Base-by-base conservation (phyloP, 2,888 invertebrate genomes). In the Drosophila anomelani region DNA sequence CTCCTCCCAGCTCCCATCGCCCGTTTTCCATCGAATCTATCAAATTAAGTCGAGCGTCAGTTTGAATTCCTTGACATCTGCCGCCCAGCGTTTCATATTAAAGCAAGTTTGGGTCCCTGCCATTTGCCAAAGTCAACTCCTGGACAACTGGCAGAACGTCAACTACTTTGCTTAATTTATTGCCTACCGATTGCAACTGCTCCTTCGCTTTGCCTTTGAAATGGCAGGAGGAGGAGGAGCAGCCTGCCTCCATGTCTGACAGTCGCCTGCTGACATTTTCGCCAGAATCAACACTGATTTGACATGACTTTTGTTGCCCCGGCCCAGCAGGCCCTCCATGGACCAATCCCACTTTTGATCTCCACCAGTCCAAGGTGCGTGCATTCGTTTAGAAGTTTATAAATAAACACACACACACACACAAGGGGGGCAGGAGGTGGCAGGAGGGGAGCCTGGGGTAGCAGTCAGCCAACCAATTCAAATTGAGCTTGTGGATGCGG, bases 261-360 rank as follows among this genome's bases (percentile, higher is more conserved):
- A 56, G 71, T 76, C 79, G 78, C 85, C 85, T 79, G 85, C 88
- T 87, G 83, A 85, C 85, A 87, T 88, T 85, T 85, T 85, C 85
- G 85, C 88, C 79, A 82, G 88, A 87, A 85, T 85, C 88, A 85
- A 81, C 88, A 88, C 85, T 88, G 85, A 88, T 85, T 88, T 88
- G 85, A 85, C 85, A 85, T 83, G 88, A 85, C 85, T 85, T 85
- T 85, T 81, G 88, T 82, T 79, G 83, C 83, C 72, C 73, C 69
- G 58, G 63, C 76, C 77, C 82, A 82, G 85, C 88, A 75, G 77
- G 71, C 32, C 38, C 23, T 29, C 44, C 47, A 46, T 20, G 67
- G 62, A 76, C 69, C 83, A 82, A 83, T 58, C 53, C 68, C 67
- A 58, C 62, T 68, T 75, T 55, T 62, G 67, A 67, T 62, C 62